These are phyloP conservation scores for Balanococcus diminutus DNA, from an alignment of 2,888 invertebrate species.

Conservation along the genomic window DNA sequence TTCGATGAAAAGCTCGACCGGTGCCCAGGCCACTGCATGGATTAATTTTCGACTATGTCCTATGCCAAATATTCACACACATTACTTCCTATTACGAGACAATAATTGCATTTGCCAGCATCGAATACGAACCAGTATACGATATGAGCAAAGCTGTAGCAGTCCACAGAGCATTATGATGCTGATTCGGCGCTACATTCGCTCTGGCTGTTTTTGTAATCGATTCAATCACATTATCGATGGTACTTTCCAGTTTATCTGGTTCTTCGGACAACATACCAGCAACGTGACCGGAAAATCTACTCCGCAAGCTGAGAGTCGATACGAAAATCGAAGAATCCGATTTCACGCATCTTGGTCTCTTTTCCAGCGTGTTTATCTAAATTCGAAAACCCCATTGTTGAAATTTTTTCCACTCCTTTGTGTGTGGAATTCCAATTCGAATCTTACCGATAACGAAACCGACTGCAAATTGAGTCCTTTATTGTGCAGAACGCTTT, in stretches of 20 bases:
- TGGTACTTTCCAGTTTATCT: slow-evolving; percentile 64
- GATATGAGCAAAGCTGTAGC: slow-evolving; percentile 81
- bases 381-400: slow-evolving; percentile 60
- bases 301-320: slow-evolving; percentile 81
- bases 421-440: too few relatives aligned
- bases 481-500: slow-evolving; percentile 83
- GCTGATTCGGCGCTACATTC: slow-evolving; percentile 70
- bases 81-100: not conserved
- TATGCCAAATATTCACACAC: too few relatives aligned
- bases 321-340: slow-evolving; percentile 87
- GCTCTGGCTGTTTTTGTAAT: slow-evolving; percentile 69
- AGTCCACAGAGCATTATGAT: slow-evolving; percentile 80
- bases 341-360: slow-evolving; percentile 84
- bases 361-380: slow-evolving; percentile 75
- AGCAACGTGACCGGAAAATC: slow-evolving; percentile 85
- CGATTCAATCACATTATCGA: slow-evolving; percentile 68
- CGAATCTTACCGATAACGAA: slow-evolving; percentile 62
- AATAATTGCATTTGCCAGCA: too few relatives aligned
- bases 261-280: slow-evolving; percentile 73
- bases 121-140: slow-evolving; percentile 61
- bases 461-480: slow-evolving; percentile 71
- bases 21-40: slow-evolving; percentile 85
- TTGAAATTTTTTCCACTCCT: too few relatives aligned
- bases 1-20: slow-evolving; percentile 88
- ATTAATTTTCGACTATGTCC: slow-evolving; percentile 72